These are phyloP conservation scores for Odontomachus brunneus DNA, from an alignment of 1,140 invertebrate genomes.

Conservation along the genomic window DNA sequence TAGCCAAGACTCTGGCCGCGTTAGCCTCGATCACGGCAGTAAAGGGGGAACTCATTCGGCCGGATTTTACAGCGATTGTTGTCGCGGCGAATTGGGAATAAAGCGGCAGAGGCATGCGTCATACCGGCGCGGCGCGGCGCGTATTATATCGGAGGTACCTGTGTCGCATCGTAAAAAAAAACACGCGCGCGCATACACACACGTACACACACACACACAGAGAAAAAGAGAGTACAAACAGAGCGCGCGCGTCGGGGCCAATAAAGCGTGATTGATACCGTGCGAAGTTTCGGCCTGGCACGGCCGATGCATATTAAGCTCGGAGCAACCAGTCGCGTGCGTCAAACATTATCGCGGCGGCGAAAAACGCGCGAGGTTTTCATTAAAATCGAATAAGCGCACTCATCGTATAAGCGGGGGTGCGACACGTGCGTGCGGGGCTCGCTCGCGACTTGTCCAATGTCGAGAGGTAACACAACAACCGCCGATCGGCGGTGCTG, in stretches of 20 bases:
- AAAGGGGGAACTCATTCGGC: conserved; percentile 28
- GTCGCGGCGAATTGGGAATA: conserved; percentile 34
- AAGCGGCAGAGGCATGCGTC: conserved; percentile 20
- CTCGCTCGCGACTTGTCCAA: neutral
- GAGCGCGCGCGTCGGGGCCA: conserved; percentile 28
- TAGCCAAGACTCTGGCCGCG: neutral
- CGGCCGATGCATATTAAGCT: conserved; percentile 46
- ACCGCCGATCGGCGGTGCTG: too few species aligned
- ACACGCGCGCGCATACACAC: too few species aligned
- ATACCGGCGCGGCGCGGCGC: neutral
- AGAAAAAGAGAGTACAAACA: conserved; percentile 39
- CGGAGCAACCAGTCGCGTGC: neutral
- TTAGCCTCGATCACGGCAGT: conserved; percentile 3
- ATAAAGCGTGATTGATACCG: conserved; percentile 55
- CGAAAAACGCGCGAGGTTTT: neutral
- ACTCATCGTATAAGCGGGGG: neutral
- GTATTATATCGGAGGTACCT: conserved; percentile 36
- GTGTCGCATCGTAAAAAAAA: conserved; percentile 37
- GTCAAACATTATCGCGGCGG: conserved; percentile 4
- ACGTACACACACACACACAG: too few species aligned
- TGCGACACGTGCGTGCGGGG: neutral
- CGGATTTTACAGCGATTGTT: conserved; percentile 45
- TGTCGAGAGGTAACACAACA: neutral
- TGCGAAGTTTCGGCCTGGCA: conserved; percentile 28
- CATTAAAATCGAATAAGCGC: conserved; percentile 27